phyloP scores from a whole-genome alignment of 1,140 invertebrate species.

The Vanessa atalanta region DNA sequence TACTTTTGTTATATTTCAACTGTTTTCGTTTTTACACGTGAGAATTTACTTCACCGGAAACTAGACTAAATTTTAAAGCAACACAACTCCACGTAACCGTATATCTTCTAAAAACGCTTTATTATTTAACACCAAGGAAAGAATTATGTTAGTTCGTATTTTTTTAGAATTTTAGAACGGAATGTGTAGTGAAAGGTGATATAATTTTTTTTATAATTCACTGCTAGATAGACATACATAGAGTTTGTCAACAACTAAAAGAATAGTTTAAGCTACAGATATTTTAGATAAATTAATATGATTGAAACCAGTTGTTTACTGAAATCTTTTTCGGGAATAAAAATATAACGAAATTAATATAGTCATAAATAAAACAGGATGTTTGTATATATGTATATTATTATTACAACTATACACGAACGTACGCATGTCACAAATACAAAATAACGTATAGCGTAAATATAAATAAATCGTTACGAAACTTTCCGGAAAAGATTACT shows the following conservation, averaged over 20 bases:
- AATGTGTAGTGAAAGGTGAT: not conserved
- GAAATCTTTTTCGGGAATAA: not conserved
- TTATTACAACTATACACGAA: not conserved
- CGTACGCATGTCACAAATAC: not conserved
- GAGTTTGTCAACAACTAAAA: not conserved
- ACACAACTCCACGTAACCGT: not conserved
- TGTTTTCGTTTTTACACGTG: not conserved
- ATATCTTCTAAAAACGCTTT: not conserved
- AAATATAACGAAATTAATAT: not conserved
- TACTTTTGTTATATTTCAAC: too few species aligned
- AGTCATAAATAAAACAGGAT: not conserved
- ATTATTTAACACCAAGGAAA: not conserved
- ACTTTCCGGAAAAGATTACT: not conserved
- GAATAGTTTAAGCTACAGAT: not conserved
- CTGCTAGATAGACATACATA: not conserved
- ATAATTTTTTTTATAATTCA: not conserved
- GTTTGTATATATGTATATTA: not conserved
- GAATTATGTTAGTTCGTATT: not conserved
- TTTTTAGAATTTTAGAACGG: not conserved
- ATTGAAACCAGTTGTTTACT: not conserved
- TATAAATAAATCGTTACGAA: not conserved
- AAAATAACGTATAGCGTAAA: not conserved
- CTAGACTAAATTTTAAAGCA: not conserved
- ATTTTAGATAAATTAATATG: conserved; percentile 10
- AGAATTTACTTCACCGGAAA: not conserved